Base-by-base conservation (phyloP, 2,797 vertebrate genomes). In the Acrocephalus scirpaceus region DNA sequence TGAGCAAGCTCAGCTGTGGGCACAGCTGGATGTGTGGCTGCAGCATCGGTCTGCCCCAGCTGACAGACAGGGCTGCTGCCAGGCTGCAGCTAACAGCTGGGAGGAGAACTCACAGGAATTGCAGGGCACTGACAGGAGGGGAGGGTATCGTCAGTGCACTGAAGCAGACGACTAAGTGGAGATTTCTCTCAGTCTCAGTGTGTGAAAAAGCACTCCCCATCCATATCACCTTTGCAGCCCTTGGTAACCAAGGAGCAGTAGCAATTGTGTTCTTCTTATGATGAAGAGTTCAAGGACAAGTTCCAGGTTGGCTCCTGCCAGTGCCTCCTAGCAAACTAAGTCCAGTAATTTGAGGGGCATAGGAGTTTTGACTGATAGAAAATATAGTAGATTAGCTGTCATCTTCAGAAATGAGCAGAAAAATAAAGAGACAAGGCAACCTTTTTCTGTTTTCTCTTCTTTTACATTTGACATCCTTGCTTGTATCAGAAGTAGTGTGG, bases 1-100 rank as follows among this genome's bases (percentile, higher is more conserved):
- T 0, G 26, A 47, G 54, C 0, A 2, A 47, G 64, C 54, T 29
- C 0, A 0, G 36, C 54, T 26, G 0, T 2, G 7, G 50, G 61
- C 8, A 11, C 78, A 56, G 72, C 45, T 40, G 78, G 47, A 17
- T 32, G 50, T 8, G 18, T 0, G 0, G 48, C 75, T 0, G 0
- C 74, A 57, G 72, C 48, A 11, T 0, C 2, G 16, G 25, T 19
- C 61, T 64, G 51, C 32, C 1, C 2, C 20, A 6, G 42, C 77
- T 40, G 44, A 6, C 40, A 19, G 44, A 54, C 16, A 9, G 0
- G 0, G 58, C 42, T 61, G 42, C 48, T 53, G 34, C 56, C 36
- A 22, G 71, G 45, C 48, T 42, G 75, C 29, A 30, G 27, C 22
- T 47, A 7, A 25, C 3, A 44, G 32, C 48, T 11, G 0, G 3